Evolutionary conservation across 37 sponge, comb jelly and placozoan genomes (phyloP).

Genomic region (Cliona cf. orientalis): DNA sequence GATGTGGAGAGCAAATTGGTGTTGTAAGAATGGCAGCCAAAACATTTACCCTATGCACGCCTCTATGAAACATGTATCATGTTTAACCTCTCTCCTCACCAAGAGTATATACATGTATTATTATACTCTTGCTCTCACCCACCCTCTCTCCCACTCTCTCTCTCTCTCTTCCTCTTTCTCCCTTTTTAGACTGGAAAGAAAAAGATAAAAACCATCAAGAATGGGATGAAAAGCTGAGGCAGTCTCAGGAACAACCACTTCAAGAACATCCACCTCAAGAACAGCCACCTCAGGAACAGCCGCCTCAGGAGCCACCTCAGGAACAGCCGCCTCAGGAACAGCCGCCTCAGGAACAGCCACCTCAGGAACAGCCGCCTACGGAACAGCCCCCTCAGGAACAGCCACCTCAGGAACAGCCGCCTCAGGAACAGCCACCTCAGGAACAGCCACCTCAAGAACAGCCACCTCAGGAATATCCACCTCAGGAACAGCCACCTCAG

Average conservation of each 20-base stretch:
- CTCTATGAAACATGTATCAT: too few species aligned
- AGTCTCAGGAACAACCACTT: neutral
- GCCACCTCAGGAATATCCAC: neutral
- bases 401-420: neutral
- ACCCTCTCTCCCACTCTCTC: neutral
- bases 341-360: neutral
- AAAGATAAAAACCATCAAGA: conserved; percentile 29
- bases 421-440: neutral
- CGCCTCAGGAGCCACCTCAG: neutral
- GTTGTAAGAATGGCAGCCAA: too few species aligned
- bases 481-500: neutral
- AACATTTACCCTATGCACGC: too few species aligned
- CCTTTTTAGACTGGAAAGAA: conserved; percentile 27
- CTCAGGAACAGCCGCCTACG: neutral
- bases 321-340: neutral
- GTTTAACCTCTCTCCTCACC: too few species aligned
- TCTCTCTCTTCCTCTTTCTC: neutral
- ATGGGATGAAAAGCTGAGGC: conserved; percentile 10
- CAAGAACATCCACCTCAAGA: conserved; percentile 1
- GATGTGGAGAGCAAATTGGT: too few species aligned
- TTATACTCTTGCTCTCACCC: neutral
- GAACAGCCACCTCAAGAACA: neutral
- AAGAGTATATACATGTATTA: too few species aligned
- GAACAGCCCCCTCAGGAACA: neutral
- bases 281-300: neutral